Percentiles rank a stretch among this genome's conserved stretches.
phyloP scores from a whole-genome alignment of 2,113 vertebrate species.

The Poeciliopsis occidentalis region DNA sequence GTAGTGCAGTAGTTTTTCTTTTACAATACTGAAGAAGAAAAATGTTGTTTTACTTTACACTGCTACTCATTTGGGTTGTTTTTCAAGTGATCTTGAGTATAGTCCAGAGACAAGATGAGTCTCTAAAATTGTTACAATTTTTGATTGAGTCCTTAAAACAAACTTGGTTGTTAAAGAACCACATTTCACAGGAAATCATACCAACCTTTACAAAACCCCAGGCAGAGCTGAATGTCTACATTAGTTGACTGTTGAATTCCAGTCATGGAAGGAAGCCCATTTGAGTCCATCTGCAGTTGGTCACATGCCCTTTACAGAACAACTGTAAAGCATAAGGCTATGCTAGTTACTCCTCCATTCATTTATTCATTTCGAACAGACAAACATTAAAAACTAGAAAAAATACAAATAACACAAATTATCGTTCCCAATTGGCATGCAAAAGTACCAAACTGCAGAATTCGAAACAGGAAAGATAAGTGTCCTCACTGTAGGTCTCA shows the following conservation, averaged over 20 bases:
- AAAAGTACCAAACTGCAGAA: background rate
- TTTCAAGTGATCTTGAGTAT: background rate
- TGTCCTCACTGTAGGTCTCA: constrained; percentile 20
- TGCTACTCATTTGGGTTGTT: background rate
- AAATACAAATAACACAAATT: too few relatives aligned
- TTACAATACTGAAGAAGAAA: too few relatives aligned
- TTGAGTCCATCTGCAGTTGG: background rate
- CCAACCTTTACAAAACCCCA: too few relatives aligned
- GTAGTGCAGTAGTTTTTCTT: too few relatives aligned
- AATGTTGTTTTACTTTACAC: background rate
- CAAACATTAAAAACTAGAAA: too few relatives aligned
- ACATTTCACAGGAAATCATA: background rate
- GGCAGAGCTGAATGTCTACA: too few relatives aligned
- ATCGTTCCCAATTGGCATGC: background rate
- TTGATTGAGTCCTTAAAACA: background rate
- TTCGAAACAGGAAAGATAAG: constrained; percentile 1
- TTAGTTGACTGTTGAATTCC: background rate
- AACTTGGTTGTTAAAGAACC: constrained; percentile 6
- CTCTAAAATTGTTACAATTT: background rate
- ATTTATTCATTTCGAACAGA: too few relatives aligned
- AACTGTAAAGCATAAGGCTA: background rate
- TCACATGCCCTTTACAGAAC: constrained; percentile 14
- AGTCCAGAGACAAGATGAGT: constrained; percentile 13
- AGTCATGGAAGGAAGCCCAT: constrained; percentile 11
- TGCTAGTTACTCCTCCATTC: too few relatives aligned